These are phyloP conservation scores for Mythimna pallens DNA, from an alignment of 2,888 invertebrate species.

Conservation along the genomic window DNA sequence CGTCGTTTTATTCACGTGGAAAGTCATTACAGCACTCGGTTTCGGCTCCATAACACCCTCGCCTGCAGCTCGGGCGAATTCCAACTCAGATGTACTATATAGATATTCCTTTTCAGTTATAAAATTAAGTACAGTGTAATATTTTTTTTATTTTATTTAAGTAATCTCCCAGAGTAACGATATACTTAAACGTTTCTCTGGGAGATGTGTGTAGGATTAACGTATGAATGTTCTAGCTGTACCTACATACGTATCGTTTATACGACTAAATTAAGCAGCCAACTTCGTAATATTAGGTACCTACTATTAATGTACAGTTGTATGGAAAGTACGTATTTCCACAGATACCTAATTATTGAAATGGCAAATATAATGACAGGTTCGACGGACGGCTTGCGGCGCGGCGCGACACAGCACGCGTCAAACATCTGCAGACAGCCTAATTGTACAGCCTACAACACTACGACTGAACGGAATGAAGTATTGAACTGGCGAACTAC, in stretches of 20 bases:
- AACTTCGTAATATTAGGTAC: conserved; percentile 23
- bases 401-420: conserved; percentile 38
- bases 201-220: neutral
- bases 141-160: neutral
- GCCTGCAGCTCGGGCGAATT: too few relatives aligned
- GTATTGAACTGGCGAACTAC: conserved; percentile 7
- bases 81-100: neutral
- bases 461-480: conserved; percentile 28
- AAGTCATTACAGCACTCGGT: too few relatives aligned
- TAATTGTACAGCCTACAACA: conserved; percentile 44
- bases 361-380: conserved; percentile 75
- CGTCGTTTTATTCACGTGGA: too few relatives aligned
- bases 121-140: neutral
- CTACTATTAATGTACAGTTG: conserved; percentile 24
- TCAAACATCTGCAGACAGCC: conserved; percentile 37
- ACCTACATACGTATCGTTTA: neutral
- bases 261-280: conserved; percentile 33
- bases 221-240: neutral
- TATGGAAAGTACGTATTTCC: conserved; percentile 43
- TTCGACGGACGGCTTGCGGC: conserved; percentile 29
- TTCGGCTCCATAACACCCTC: too few relatives aligned
- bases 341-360: conserved; percentile 66
- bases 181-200: too few relatives aligned
- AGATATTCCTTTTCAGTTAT: neutral
- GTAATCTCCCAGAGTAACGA: neutral